A percentile compares a stretch with the other conserved stretches of the same genome.
These are phyloP conservation scores for Ivindomyrus marchei DNA, from an alignment of 2,113 vertebrate species.

Conservation along the genomic window DNA sequence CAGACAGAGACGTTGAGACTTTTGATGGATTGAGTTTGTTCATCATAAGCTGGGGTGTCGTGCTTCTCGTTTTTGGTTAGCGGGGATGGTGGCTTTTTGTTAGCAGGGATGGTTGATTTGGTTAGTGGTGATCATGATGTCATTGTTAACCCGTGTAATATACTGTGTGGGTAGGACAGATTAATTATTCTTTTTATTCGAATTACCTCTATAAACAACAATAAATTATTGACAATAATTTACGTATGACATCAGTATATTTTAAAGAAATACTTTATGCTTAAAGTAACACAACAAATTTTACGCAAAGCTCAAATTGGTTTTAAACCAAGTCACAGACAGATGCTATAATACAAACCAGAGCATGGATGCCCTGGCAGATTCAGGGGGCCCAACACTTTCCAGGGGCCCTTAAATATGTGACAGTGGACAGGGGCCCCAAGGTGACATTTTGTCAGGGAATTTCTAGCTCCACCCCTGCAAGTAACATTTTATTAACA, in stretches of 20 bases:
- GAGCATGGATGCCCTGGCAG: neutral
- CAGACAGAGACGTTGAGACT: no score
- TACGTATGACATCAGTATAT: neutral
- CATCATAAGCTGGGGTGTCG: constrained; percentile 14
- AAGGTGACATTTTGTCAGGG: neutral
- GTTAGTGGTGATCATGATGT: neutral
- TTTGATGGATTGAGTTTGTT: constrained; percentile 35
- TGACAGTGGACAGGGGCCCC: neutral
- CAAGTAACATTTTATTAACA: neutral
- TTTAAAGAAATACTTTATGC: neutral
- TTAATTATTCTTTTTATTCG: neutral
- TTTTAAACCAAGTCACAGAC: neutral
- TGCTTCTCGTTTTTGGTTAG: neutral
- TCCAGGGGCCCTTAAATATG: neutral
- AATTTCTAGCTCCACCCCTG: neutral
- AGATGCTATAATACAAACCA: neutral
- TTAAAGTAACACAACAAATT: neutral
- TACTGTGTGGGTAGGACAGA: no score
- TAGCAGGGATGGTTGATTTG: neutral
- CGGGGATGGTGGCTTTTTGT: neutral
- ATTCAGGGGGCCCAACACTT: neutral
- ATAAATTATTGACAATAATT: neutral
- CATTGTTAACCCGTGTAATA: neutral
- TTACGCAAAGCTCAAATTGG: neutral
- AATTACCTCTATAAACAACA: neutral